phyloP scores from a whole-genome alignment of 2,888 invertebrate species.

The Tiliacea aurago region DNA sequence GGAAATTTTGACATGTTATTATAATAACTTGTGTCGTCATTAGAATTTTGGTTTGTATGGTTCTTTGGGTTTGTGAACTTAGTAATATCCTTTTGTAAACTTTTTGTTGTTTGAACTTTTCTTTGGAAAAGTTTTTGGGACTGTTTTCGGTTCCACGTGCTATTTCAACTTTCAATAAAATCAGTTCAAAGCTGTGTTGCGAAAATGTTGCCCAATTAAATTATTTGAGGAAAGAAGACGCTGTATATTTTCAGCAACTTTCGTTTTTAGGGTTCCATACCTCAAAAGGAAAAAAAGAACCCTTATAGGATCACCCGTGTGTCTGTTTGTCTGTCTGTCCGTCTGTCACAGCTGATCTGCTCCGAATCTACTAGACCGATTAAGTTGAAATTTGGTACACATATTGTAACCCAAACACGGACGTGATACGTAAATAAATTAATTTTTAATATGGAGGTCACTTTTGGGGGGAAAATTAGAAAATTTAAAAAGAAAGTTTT shows the following conservation, averaged over 20 bases:
- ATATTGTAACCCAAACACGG: too few species aligned
- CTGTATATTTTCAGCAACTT: not conserved
- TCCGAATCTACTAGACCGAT: too few species aligned
- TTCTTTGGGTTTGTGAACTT: constrained; percentile 10
- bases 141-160: not conserved
- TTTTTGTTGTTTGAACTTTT: constrained; percentile 15
- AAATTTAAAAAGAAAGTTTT: too few species aligned
- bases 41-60: constrained; percentile 27
- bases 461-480: too few species aligned
- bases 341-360: too few species aligned
- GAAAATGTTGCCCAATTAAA: not conserved
- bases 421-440: too few species aligned
- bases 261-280: too few species aligned
- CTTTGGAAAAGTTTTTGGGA: not conserved
- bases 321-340: too few species aligned
- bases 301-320: too few species aligned
- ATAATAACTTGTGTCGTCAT: constrained; percentile 47
- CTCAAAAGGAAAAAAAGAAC: too few species aligned
- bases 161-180: not conserved
- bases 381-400: too few species aligned
- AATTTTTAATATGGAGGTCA: too few species aligned
- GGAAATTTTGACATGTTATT: constrained; percentile 48
- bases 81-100: constrained; percentile 5
- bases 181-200: not conserved
- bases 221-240: not conserved